Conservation (phyloP, 2,888 invertebrate genomes). For the Apamea crenata region DNA sequence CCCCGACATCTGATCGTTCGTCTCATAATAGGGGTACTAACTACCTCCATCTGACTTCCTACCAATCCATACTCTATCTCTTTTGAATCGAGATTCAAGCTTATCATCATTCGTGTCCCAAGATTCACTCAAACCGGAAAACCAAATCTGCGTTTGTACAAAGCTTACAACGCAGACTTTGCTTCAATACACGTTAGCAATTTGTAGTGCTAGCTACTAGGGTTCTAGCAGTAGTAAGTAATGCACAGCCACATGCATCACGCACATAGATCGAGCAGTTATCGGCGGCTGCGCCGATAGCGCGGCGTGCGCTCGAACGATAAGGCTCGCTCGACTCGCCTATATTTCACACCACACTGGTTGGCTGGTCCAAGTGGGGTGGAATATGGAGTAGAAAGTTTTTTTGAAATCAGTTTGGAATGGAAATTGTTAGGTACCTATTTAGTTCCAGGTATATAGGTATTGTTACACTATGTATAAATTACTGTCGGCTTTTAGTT, state of each 20-base stretch:
- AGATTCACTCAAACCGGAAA: neutral
- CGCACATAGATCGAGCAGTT: slow-evolving; percentile 67
- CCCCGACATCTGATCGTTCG: neutral
- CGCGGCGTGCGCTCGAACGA: slow-evolving; percentile 75
- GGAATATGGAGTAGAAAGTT: neutral
- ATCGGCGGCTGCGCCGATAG: slow-evolving; percentile 70
- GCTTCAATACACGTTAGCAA: slow-evolving; percentile 29
- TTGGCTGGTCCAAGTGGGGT: slow-evolving; percentile 53
- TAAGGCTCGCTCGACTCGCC: slow-evolving; percentile 70
- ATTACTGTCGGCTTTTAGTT: no score
- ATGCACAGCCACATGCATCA: slow-evolving; percentile 61
- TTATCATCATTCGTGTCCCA: neutral
- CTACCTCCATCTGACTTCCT: neutral
- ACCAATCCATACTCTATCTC: no score
- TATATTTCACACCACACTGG: slow-evolving; percentile 67
- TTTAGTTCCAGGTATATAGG: neutral
- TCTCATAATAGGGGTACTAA: no score
- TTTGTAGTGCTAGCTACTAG: slow-evolving; percentile 48
- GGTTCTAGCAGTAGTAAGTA: slow-evolving; percentile 47
- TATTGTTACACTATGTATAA: neutral
- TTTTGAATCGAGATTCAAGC: neutral
- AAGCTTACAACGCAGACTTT: slow-evolving; percentile 19
- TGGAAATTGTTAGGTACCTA: neutral
- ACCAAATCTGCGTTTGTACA: neutral
- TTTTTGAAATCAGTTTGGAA: neutral